Evolutionary conservation across 2,797 vertebrate species (phyloP).

Genomic region (Sitta carolinensis): DNA sequence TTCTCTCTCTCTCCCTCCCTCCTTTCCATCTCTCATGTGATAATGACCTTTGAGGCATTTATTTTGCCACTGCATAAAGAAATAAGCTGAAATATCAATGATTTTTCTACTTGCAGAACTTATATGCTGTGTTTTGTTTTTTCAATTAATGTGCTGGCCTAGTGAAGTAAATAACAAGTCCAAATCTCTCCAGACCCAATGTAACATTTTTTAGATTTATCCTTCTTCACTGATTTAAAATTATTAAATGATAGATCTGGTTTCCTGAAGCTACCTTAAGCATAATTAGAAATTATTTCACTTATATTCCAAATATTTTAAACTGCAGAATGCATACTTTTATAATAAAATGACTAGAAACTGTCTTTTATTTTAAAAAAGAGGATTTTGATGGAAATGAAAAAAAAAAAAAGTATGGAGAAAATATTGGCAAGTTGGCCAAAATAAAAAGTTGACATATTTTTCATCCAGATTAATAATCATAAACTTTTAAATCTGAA

Average conservation of each 20-base stretch:
- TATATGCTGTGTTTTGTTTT: background rate
- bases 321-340: background rate
- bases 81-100: background rate
- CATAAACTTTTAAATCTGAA: background rate
- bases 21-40: background rate
- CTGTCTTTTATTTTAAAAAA: background rate
- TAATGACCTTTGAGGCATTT: background rate
- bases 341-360: background rate
- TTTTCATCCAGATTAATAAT: background rate
- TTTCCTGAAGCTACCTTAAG: background rate
- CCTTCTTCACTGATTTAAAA: background rate
- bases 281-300: background rate
- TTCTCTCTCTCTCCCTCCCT: background rate
- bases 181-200: background rate
- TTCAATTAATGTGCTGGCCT: background rate
- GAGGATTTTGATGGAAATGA: background rate
- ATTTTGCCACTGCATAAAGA: background rate
- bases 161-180: background rate
- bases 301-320: background rate
- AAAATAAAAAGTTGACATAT: background rate
- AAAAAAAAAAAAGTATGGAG: background rate
- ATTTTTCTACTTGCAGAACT: background rate
- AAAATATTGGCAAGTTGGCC: background rate
- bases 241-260: background rate
- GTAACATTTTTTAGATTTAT: background rate